These are phyloP conservation scores for Siniperca scherzeri DNA, from an alignment of 2,797 vertebrate species.

Conservation along the genomic window DNA sequence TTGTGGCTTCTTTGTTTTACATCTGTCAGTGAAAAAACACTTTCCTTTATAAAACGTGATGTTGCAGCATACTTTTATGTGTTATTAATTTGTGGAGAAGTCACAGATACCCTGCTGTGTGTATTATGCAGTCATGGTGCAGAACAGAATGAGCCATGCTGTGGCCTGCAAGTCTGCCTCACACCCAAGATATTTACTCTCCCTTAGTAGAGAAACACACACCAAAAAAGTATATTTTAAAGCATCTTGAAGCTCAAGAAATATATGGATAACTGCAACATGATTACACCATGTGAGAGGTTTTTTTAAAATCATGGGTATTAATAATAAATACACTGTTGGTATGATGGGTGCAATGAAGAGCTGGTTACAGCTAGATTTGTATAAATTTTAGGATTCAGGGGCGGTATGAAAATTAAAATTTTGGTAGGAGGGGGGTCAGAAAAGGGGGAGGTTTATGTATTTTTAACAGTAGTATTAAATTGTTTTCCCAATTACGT, in stretches of 20 bases:
- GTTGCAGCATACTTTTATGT: background rate
- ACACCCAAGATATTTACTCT: background rate
- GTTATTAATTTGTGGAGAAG: slow-evolving; percentile 22
- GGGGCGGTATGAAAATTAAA: background rate
- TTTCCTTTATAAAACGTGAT: background rate
- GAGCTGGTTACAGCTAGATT: background rate
- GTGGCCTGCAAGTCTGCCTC: background rate
- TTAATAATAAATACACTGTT: slow-evolving; percentile 11
- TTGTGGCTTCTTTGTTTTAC: background rate
- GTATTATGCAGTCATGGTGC: slow-evolving; percentile 2
- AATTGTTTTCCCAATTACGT: background rate
- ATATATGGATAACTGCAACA: background rate
- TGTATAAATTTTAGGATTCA: slow-evolving; percentile 1
- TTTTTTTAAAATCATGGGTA: background rate
- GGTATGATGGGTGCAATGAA: background rate
- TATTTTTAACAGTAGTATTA: too few species aligned
- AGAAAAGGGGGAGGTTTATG: background rate
- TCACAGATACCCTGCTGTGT: slow-evolving; percentile 21
- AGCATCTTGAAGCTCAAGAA: background rate
- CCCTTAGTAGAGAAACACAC: background rate
- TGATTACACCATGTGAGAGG: background rate
- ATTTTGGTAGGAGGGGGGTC: background rate
- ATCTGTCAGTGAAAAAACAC: background rate
- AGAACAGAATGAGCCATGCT: slow-evolving; percentile 2
- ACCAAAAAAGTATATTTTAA: slow-evolving; percentile 10